Conservation (phyloP, 2,888 invertebrate genomes). For the Cetonia aurata region DNA sequence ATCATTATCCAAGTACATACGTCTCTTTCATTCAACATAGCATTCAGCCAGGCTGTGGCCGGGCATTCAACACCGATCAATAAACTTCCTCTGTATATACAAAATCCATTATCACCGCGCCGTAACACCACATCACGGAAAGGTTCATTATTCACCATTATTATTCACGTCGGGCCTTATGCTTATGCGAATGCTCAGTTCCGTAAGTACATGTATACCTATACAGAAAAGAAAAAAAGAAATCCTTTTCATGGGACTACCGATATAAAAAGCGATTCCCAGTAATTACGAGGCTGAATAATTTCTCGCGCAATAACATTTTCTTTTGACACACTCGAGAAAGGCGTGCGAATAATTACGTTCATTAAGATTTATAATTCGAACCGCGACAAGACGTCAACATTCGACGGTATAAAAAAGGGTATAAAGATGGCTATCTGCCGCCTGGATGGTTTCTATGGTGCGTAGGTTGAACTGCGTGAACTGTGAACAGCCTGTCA, state of each 20-base stretch:
- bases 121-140: neutral
- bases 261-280: slow-evolving; percentile 7
- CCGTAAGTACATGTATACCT: neutral
- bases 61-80: slow-evolving; percentile 3
- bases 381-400: slow-evolving; percentile 3
- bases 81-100: neutral
- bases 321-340: slow-evolving; percentile 24
- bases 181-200: neutral
- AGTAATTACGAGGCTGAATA: slow-evolving; percentile 18
- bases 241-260: slow-evolving; percentile 3
- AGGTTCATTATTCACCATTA: slow-evolving; percentile 2
- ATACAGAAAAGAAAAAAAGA: neutral
- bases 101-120: neutral
- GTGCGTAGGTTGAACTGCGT: slow-evolving; percentile 28
- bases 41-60: neutral
- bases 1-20: no score
- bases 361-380: slow-evolving; percentile 33
- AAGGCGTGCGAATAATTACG: slow-evolving; percentile 32
- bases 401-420: slow-evolving; percentile 5
- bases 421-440: slow-evolving; percentile 15
- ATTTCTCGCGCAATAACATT: slow-evolving; percentile 22
- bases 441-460: neutral
- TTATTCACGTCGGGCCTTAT: neutral
- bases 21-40: no score
- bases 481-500: slow-evolving; percentile 27